Evolutionary conservation across 2,113 vertebrate species (phyloP), one percentile per base, ranked within the genome.

Genomic region (Menura novaehollandiae): DNA sequence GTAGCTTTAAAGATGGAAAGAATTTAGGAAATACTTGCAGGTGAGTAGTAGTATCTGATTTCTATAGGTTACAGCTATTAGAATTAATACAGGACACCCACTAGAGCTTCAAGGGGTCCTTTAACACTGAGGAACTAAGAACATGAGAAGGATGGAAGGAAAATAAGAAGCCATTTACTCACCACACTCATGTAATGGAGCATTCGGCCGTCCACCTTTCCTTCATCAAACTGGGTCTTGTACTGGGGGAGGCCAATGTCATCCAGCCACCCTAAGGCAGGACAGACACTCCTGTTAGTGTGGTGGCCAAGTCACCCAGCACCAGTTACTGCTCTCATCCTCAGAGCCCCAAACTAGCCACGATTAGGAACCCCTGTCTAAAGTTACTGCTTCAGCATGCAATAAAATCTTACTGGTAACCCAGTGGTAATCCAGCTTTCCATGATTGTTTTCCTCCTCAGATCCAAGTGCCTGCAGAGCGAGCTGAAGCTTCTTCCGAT

Each of bases 161-260:
- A 51, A 33, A 79, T 46, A 46, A 20, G 62, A n/a, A 28, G 14
- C 27, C 22, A 53, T 63, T 53, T 78, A 98, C 99, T 98, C 97
- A 99, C 99, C 95, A 99, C 98, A 2, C 98, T 99, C 99, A 99
- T 99, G 96, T 99, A 99, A 89, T 99, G 99, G 22, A 99, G 98
- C 99, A 99, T 99, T 74, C 99, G 98, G 8, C 99, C 99, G 2
- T 99, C 99, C 33, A 99, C 98, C 69, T 99, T 98, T 5, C 98
- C 99, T 94, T 99, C 99, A 91, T 99, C 99, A 97, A 99, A 99
- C 98, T 99, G 99, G 22, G 99, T 99, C 97, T 99, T 99, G 58
- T 99, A 99, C 96, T 99, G 99, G 58, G 99, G 99, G 55, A 99
- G 98, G 26, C 99, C 99, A 14, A 99, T 99, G 88, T 99, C 99